phyloP scores from a whole-genome alignment of 2,888 invertebrate species.

The Bombylius discolor region DNA sequence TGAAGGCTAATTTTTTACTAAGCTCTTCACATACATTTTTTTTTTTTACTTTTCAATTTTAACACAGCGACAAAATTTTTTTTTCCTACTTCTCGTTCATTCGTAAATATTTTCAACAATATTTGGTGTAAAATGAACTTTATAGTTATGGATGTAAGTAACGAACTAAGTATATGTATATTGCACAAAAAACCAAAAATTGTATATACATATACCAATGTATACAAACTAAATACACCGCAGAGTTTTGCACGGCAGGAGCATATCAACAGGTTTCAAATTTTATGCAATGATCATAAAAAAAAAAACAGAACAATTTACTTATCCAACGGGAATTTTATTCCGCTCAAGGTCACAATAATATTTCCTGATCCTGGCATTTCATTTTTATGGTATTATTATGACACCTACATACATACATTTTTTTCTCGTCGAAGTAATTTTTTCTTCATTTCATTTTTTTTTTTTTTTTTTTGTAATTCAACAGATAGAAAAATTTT shows the following conservation, averaged over 20 bases:
- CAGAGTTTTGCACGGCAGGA: constrained; percentile 9
- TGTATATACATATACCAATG: too few relatives aligned
- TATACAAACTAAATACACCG: neutral
- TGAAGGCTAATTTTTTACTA: constrained; percentile 10
- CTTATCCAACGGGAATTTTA: constrained; percentile 8
- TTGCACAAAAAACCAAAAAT: too few relatives aligned
- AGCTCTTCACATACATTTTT: constrained; percentile 2
- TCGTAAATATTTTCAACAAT: too few relatives aligned
- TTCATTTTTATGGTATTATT: too few relatives aligned
- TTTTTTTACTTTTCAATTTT: neutral
- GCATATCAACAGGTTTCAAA: constrained; percentile 12
- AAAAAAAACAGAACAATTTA: constrained; percentile 1
- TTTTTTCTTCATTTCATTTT: too few relatives aligned
- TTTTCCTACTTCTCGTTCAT: neutral
- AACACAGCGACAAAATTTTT: constrained; percentile 6
- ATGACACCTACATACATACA: too few relatives aligned
- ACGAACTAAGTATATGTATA: too few relatives aligned
- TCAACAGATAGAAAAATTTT: too few relatives aligned
- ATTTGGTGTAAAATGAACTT: too few relatives aligned
- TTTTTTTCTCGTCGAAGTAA: too few relatives aligned
- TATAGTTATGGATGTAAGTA: too few relatives aligned
- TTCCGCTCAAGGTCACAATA: constrained; percentile 9
- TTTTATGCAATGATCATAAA: constrained; percentile 12
- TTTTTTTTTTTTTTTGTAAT: too few relatives aligned
- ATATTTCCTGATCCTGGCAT: constrained; percentile 1